Evolutionary conservation across 1,140 invertebrate genomes (phyloP).

Genomic region (Lepidostoma basale): DNA sequence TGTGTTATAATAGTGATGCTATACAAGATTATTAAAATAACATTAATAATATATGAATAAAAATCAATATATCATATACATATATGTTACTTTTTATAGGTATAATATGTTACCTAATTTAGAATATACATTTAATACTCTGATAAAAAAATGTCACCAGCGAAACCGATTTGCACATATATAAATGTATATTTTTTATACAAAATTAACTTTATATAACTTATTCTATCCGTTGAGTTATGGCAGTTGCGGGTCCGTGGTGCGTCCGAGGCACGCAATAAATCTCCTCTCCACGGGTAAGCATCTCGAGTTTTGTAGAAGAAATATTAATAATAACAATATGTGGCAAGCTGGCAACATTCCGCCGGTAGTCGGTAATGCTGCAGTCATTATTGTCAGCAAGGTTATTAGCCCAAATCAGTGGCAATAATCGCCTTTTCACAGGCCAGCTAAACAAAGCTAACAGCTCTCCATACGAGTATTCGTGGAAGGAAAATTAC

Average conservation of each 20-base stretch:
- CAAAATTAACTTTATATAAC: no score
- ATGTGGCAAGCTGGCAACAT: not conserved
- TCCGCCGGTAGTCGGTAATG: not conserved
- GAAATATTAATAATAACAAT: slow-evolving; percentile 11
- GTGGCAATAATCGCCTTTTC: slow-evolving; percentile 35
- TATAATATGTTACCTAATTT: no score
- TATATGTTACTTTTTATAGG: no score
- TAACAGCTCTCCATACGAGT: not conserved
- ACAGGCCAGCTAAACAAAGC: not conserved
- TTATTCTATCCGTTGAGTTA: no score
- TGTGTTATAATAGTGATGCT: no score
- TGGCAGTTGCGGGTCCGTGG: not conserved
- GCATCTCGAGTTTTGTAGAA: slow-evolving; percentile 1
- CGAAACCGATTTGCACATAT: not conserved
- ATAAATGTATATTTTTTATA: not conserved
- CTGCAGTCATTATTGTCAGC: slow-evolving; percentile 16
- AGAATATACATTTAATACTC: no score
- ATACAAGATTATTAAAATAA: no score
- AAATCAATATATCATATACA: no score
- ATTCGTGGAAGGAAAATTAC: no score
- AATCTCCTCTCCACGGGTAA: slow-evolving; percentile 2
- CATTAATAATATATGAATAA: no score
- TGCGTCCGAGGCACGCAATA: slow-evolving; percentile 8
- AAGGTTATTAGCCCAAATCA: slow-evolving; percentile 36
- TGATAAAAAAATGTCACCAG: not conserved